phyloP scores from a whole-genome alignment of 1,140 invertebrate genomes.

The Drosophila guanche region DNA sequence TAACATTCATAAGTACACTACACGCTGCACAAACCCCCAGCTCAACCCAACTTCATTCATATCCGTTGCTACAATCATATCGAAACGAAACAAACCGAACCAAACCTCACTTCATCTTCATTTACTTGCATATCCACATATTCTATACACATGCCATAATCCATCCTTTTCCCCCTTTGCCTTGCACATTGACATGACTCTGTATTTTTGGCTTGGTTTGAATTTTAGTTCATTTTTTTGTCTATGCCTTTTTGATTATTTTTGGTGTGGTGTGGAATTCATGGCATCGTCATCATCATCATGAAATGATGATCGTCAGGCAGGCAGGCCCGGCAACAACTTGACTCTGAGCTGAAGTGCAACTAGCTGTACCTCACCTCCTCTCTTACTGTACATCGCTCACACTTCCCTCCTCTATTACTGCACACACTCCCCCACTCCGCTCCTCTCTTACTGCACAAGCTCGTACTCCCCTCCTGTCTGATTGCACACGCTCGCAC shows the following conservation, averaged over 20 bases:
- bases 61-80: conserved; percentile 12
- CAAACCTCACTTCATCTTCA: neutral
- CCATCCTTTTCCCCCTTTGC: neutral
- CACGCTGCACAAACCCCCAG: too few species aligned
- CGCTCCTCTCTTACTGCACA: neutral
- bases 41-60: conserved; percentile 25
- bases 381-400: too few species aligned
- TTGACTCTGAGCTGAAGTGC: conserved; percentile 49
- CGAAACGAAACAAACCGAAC: neutral
- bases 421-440: conserved; percentile 40
- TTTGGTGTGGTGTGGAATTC: conserved; percentile 59
- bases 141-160: neutral
- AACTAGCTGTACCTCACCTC: conserved; percentile 48
- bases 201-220: conserved; percentile 55
- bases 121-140: conserved; percentile 16
- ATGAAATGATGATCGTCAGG: conserved; percentile 21
- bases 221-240: conserved; percentile 42
- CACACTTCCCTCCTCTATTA: too few species aligned
- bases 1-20: neutral
- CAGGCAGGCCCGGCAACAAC: conserved; percentile 55
- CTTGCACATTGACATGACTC: conserved; percentile 47
- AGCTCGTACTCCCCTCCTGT: neutral
- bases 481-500: too few species aligned
- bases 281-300: conserved; percentile 66
- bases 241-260: conserved; percentile 12